A percentile compares a stretch with the other conserved stretches of the same genome.
These are phyloP conservation scores for Euschistus heros DNA, from an alignment of 1,140 invertebrate genomes.

Conservation along the genomic window DNA sequence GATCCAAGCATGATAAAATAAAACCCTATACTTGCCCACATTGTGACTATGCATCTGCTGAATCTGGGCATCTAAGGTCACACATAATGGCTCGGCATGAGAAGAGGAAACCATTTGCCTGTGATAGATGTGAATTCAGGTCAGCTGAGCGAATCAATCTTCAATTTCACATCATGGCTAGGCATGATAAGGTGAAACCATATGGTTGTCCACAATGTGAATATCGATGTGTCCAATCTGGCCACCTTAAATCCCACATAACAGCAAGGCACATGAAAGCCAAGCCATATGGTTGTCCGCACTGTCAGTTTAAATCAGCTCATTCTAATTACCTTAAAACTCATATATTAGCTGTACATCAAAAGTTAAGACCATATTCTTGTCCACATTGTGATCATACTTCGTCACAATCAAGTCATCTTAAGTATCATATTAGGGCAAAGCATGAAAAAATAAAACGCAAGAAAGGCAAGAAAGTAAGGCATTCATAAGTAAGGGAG, in stretches of 20 bases:
- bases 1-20: background rate
- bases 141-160: background rate
- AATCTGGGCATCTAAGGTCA: background rate
- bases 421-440: background rate
- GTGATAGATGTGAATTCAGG: background rate
- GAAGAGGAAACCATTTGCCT: background rate
- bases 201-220: background rate
- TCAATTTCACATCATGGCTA: background rate
- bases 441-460: background rate
- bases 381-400: conserved; percentile 8
- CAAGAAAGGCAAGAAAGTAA: no score
- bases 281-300: background rate
- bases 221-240: background rate
- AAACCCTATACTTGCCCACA: background rate
- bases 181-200: background rate
- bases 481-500: no score
- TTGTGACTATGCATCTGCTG: background rate
- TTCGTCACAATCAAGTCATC: background rate
- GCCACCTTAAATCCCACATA: background rate
- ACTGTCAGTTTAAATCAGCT: conserved; percentile 1
- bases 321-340: background rate
- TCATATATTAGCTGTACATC: background rate
- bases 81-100: background rate
- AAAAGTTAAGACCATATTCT: background rate
- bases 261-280: background rate